Base-by-base conservation (phyloP, 2,888 invertebrate species). In the Scelioninae gen. 1 region DNA sequence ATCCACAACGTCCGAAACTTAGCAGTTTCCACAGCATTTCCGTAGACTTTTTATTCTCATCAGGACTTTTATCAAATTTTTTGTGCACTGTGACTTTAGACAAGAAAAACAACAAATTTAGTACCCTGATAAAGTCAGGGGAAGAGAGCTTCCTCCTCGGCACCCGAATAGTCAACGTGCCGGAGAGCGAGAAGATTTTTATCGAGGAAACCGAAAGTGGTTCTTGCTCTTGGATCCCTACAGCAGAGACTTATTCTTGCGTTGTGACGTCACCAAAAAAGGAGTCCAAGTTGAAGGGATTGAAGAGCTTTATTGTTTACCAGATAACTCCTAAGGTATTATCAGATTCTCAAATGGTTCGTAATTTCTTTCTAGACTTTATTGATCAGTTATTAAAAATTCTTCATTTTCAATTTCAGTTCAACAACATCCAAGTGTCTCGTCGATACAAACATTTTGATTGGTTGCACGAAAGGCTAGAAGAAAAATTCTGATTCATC, bases 401-500 rank as follows among this genome's bases (percentile, higher is more conserved):
- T 34, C 5, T 34, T 7, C 34, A 34, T 34, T 34, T 34, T 34
- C 34, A 34, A 34, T 92, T 93, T 9, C 89, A 95, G 93, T 98
- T 98, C 91, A 98, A 97, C 91, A 97, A 97, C 90, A 96, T 98
- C 87, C 97, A 98, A 94, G 99, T 97, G 32, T 97, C 97, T 43
- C 94, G 99, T 85, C 94, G 99, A 87, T 99, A 99, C 93, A 99
- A 99, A 93, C 99, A 99, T 93, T 99, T 99, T 93, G 99, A 99
- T 93, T 99, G 99, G 99, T 93, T 99, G 68, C 98, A 99, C 93
- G 97, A 97, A 91, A 95, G 98, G 87, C 93, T 99, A 84, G 96
- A 96, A 88, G 97, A 97, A 86, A 99, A 99, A 93, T 99, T 97
- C 92, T 96, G 97, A 86, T 94, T 98, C 68, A 96, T 99, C 88